These are phyloP conservation scores for Drepana arcuata DNA, from an alignment of 1,140 invertebrate genomes.

Conservation along the genomic window DNA sequence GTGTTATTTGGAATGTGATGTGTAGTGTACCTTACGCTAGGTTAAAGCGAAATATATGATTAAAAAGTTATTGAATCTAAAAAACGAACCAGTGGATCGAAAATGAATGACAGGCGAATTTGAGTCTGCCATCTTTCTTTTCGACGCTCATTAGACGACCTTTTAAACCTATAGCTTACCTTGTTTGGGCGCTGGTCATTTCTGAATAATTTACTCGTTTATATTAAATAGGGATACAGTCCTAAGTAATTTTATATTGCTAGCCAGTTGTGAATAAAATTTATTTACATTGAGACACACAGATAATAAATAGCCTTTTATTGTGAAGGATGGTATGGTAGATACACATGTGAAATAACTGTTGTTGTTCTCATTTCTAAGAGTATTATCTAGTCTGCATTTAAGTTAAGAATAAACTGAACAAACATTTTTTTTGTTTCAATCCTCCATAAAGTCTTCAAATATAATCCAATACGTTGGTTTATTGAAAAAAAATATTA, in stretches of 20 bases:
- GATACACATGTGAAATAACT: slow-evolving; percentile 69
- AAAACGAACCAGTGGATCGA: no score
- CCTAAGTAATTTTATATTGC: slow-evolving; percentile 69
- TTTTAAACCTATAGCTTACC: no score
- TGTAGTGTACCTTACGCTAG: no score
- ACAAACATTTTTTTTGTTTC: slow-evolving; percentile 53
- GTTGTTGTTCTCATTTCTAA: slow-evolving; percentile 73
- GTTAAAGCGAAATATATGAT: no score
- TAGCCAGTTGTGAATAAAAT: slow-evolving; percentile 71
- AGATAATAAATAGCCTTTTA: slow-evolving; percentile 69
- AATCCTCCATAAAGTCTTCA: slow-evolving; percentile 1
- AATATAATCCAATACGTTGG: no score
- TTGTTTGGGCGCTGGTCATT: background rate
- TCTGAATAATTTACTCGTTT: slow-evolving; percentile 14
- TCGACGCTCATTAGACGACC: no score
- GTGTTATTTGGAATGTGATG: no score
- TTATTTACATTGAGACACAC: slow-evolving; percentile 65
- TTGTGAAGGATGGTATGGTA: slow-evolving; percentile 64
- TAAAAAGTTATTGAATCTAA: no score
- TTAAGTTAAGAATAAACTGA: slow-evolving; percentile 71
- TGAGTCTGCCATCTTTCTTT: background rate
- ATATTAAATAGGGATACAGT: slow-evolving; percentile 46
- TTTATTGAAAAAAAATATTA: no score
- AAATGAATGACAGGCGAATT: no score
- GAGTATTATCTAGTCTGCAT: slow-evolving; percentile 74